phyloP scores from a whole-genome alignment of 2,888 invertebrate species.

The Eremobia ochroleuca region DNA sequence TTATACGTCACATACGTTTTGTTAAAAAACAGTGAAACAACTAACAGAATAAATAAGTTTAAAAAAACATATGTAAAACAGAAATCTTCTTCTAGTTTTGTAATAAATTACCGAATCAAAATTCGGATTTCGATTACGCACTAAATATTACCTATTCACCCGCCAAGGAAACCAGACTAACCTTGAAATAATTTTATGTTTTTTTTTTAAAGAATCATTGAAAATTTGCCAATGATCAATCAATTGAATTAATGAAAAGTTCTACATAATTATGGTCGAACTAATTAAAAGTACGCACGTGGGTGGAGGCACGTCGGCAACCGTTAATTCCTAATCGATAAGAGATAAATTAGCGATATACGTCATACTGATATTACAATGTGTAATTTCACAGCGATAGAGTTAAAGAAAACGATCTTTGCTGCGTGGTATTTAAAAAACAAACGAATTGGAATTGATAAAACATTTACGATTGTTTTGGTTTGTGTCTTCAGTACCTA shows the following conservation, averaged over 20 bases:
- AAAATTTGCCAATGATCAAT: constrained; percentile 40
- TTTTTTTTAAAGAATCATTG: too few species aligned
- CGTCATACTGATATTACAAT: constrained; percentile 64
- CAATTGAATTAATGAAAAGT: constrained; percentile 42
- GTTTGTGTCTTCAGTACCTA: background rate
- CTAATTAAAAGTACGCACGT: constrained; percentile 65
- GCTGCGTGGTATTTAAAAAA: constrained; percentile 13
- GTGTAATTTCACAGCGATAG: constrained; percentile 31
- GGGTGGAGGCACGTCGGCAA: constrained; percentile 72
- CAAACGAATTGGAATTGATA: background rate
- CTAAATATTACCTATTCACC: background rate
- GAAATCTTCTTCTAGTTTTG: background rate
- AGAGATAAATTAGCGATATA: constrained; percentile 61
- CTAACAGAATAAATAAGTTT: background rate
- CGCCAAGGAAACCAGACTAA: constrained; percentile 33
- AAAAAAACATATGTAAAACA: background rate
- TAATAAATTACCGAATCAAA: background rate
- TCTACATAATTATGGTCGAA: constrained; percentile 11
- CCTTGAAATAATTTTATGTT: too few species aligned
- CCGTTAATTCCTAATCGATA: constrained; percentile 59
- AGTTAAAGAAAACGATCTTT: constrained; percentile 16
- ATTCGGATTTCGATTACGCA: background rate
- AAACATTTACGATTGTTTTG: background rate
- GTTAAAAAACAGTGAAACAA: background rate
- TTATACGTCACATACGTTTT: background rate